Evolutionary conservation across 1,140 invertebrate species (phyloP).

Genomic region (Cydia amplana): DNA sequence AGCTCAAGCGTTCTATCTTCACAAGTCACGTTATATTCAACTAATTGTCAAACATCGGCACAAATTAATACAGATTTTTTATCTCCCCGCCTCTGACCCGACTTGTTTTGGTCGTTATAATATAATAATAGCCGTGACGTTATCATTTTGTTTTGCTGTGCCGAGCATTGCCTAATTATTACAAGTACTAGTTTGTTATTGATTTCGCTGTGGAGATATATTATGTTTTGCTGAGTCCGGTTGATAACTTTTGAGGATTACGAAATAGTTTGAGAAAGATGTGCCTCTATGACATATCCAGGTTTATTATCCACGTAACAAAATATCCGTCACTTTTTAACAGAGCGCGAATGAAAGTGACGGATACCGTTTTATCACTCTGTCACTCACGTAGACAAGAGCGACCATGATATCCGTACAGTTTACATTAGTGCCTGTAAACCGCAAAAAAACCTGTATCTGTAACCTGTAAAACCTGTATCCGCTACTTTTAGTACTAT

Average conservation of each 20-base stretch:
- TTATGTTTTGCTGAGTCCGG: neutral
- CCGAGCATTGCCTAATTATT: conserved; percentile 47
- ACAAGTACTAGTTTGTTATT: conserved; percentile 9
- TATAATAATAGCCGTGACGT: conserved; percentile 48
- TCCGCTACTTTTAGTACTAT: too few species aligned
- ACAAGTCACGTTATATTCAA: conserved; percentile 21
- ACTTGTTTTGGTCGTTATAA: conserved; percentile 58
- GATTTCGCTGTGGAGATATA: neutral
- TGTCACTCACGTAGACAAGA: too few species aligned
- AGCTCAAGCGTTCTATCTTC: conserved; percentile 31
- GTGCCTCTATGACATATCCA: too few species aligned
- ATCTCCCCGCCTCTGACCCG: conserved; percentile 51
- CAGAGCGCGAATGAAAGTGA: too few species aligned
- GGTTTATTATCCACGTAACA: too few species aligned
- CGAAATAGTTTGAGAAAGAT: neutral
- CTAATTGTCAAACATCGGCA: conserved; percentile 32
- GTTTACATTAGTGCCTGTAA: too few species aligned
- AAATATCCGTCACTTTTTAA: too few species aligned
- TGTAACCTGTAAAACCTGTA: too few species aligned
- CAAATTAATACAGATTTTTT: conserved; percentile 67
- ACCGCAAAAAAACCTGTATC: too few species aligned
- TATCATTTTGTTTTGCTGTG: conserved; percentile 47
- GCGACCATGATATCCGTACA: too few species aligned
- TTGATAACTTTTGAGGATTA: neutral
- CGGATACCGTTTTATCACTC: too few species aligned